phyloP scores from a whole-genome alignment of 2,113 vertebrate genomes.

The Meriones unguiculatus region DNA sequence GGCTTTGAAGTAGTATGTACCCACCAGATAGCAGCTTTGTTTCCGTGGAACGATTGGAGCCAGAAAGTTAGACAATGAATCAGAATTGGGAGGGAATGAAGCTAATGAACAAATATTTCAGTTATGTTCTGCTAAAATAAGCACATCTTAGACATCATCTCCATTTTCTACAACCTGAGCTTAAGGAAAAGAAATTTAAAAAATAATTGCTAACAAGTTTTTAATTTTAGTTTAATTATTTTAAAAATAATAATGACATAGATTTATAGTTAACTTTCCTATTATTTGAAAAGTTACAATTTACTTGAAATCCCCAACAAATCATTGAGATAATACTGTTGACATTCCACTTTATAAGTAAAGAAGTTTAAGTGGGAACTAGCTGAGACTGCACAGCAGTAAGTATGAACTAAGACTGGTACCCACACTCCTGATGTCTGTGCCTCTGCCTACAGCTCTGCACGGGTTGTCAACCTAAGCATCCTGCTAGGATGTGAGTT shows the following conservation, averaged over 20 bases:
- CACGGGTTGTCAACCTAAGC: background rate
- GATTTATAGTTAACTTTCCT: background rate
- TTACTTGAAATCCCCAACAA: background rate
- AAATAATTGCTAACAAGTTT: background rate
- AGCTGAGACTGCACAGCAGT: background rate
- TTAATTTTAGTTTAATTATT: background rate
- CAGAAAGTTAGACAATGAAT: background rate
- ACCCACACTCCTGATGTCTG: too few species aligned
- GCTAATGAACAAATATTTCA: slow-evolving; percentile 1
- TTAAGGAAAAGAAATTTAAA: background rate
- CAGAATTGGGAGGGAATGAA: background rate
- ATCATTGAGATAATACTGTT: background rate
- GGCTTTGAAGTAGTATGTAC: background rate
- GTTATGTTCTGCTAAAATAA: background rate
- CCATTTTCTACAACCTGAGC: background rate
- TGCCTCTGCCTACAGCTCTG: background rate
- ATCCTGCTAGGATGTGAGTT: too few species aligned
- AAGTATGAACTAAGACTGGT: background rate
- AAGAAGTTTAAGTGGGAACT: background rate
- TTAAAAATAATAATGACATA: background rate
- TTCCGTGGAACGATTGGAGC: background rate
- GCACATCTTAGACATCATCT: background rate
- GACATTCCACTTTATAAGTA: background rate
- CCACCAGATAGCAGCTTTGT: background rate
- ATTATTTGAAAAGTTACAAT: background rate